Evolutionary conservation across 2,797 vertebrate species (phyloP).

Genomic region (Hippopotamyrus pictus): DNA sequence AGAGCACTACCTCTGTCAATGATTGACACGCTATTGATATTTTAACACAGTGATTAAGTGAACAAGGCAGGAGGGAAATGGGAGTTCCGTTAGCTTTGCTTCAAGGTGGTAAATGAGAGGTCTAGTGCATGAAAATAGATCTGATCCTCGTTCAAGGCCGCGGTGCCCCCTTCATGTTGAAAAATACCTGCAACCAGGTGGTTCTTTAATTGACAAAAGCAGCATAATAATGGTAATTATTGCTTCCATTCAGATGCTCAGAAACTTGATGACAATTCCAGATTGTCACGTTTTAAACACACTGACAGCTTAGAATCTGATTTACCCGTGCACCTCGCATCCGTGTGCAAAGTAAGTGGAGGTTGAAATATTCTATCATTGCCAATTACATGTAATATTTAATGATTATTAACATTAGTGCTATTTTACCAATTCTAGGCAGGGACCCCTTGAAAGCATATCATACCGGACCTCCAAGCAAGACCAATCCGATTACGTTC

Average conservation of each 20-base stretch:
- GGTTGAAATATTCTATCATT: not conserved
- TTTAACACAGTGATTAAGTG: not conserved
- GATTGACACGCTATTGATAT: constrained; percentile 19
- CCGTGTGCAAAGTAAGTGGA: not conserved
- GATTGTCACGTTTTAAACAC: not conserved
- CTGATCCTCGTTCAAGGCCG: constrained; percentile 24
- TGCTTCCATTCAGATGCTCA: not conserved
- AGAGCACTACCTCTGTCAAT: constrained; percentile 1
- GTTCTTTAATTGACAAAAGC: not conserved
- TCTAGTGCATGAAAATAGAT: constrained; percentile 5
- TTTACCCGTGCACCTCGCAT: not conserved
- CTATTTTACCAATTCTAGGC: not conserved
- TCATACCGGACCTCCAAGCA: not conserved
- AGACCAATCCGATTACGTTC: not conserved
- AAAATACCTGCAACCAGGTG: not conserved
- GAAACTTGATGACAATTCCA: not conserved
- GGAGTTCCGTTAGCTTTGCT: not conserved
- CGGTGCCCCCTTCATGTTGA: not conserved
- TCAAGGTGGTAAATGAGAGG: not conserved
- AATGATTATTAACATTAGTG: not conserved
- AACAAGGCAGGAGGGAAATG: constrained; percentile 19
- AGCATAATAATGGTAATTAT: not conserved
- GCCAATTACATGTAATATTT: not conserved
- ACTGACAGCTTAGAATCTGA: not conserved
- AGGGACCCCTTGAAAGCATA: not conserved